Percentiles rank a stretch among this genome's conserved stretches.
Evolutionary conservation across 2,113 vertebrate genomes (phyloP).

Genomic region (Crotalus tigris): DNA sequence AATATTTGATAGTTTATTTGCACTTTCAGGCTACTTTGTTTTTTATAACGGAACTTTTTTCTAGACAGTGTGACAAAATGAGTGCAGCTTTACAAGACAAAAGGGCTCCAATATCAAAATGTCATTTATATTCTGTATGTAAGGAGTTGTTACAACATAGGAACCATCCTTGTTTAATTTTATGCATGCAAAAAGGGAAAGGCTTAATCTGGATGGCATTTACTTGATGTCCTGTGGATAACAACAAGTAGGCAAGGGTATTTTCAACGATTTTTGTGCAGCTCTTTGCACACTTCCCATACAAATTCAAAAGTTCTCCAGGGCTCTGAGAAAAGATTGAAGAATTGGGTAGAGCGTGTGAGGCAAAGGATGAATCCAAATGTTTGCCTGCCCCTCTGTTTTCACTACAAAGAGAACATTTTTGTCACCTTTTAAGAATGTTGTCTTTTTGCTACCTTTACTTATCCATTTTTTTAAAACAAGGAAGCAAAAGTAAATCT

Average conservation of each 20-base stretch:
- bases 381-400: neutral
- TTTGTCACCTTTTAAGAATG: neutral
- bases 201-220: neutral
- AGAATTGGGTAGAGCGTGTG: too few relatives aligned
- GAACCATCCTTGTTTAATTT: neutral
- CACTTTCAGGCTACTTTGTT: neutral
- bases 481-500: neutral
- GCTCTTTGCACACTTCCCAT: neutral
- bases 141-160: neutral
- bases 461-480: neutral
- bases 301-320: neutral
- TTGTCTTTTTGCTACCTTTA: neutral
- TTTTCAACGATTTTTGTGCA: neutral
- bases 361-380: neutral
- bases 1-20: constrained; percentile 39
- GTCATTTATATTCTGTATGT: neutral
- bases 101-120: neutral
- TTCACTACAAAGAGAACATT: neutral
- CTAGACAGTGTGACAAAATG: neutral
- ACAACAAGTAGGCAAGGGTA: neutral
- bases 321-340: neutral
- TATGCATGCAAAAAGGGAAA: neutral
- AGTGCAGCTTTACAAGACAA: neutral
- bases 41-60: neutral
- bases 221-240: neutral